These are phyloP conservation scores for Heterocephalus glaber DNA, from an alignment of 2,113 vertebrate genomes.

Conservation along the genomic window DNA sequence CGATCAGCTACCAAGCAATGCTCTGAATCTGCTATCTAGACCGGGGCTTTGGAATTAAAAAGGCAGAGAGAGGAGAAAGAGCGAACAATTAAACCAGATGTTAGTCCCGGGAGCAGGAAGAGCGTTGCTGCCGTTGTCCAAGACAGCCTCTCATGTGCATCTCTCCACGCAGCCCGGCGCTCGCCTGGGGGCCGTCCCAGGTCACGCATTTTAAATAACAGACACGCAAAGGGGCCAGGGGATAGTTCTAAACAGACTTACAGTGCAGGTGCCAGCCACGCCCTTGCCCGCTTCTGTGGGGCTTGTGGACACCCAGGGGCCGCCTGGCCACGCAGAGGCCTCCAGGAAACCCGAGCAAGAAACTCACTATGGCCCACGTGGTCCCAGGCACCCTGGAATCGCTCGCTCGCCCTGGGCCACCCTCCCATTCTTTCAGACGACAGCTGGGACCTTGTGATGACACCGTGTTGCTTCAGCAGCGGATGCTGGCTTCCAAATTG, in stretches of 20 bases:
- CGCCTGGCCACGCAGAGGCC: no score
- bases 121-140: background rate
- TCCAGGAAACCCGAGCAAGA: background rate
- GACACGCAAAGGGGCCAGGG: background rate
- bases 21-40: background rate
- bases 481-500: background rate
- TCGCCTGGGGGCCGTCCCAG: rapidly evolving
- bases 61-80: background rate
- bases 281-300: background rate
- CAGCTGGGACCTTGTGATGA: background rate
- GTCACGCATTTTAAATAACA: background rate
- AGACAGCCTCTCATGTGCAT: background rate
- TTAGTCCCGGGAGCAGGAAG: background rate
- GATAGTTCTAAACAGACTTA: background rate
- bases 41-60: constrained; percentile 22
- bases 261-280: background rate
- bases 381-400: background rate
- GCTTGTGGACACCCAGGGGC: background rate
- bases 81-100: background rate
- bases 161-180: background rate
- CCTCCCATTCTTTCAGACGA: background rate
- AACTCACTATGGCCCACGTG: rapidly evolving
- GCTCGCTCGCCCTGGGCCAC: rapidly evolving
- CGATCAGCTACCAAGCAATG: rapidly evolving
- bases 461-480: background rate